Evolutionary conservation across 1,140 invertebrate genomes (phyloP).

Genomic region (Heliconius hermathena): DNA sequence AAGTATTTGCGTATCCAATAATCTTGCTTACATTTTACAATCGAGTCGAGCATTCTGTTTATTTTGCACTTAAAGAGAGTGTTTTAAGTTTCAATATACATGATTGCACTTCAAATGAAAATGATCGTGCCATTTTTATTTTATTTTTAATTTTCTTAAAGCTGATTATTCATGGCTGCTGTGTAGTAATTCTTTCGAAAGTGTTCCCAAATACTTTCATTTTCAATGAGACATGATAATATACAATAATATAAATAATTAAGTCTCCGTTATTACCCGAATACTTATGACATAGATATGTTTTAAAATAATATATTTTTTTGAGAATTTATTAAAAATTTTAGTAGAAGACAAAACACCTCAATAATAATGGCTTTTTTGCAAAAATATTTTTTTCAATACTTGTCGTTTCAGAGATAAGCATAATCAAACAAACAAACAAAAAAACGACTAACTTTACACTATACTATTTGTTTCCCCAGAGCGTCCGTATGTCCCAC

Average conservation of each 20-base stretch:
- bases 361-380: too few species aligned
- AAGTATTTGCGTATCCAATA: conserved; percentile 28
- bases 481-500: conserved; percentile 93
- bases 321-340: too few species aligned
- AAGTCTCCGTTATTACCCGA: too few species aligned
- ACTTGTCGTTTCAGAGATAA: background rate
- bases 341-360: too few species aligned
- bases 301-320: too few species aligned
- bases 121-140: background rate
- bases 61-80: background rate
- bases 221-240: too few species aligned
- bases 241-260: too few species aligned
- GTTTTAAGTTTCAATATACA: background rate
- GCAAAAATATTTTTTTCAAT: background rate
- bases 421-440: background rate
- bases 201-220: too few species aligned
- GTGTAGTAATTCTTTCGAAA: too few species aligned
- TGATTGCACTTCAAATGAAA: background rate
- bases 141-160: too few species aligned
- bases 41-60: background rate
- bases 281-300: too few species aligned
- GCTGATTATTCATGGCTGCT: too few species aligned
- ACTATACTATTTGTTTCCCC: conserved; percentile 48
- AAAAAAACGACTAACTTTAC: background rate
- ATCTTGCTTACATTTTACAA: conserved; percentile 1